Evolutionary conservation across 2,113 vertebrate genomes (phyloP), one percentile per base, ranked within the genome.

Genomic region (Atrichornis clamosus): DNA sequence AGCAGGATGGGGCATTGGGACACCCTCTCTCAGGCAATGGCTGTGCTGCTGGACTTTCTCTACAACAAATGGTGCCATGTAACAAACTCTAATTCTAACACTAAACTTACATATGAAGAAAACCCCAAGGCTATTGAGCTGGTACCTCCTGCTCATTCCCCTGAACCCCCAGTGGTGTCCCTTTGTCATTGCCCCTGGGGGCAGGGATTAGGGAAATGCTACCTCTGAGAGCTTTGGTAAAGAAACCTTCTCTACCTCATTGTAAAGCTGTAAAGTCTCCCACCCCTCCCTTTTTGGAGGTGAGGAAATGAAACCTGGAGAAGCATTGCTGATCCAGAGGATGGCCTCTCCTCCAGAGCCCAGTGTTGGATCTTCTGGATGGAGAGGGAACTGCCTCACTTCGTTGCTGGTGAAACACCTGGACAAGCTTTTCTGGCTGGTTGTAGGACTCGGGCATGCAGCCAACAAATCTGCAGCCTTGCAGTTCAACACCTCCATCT

Each of bases 391-490:
- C 37, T 7, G 23, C 11, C 74, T 50, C 70, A 9, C 16, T 39
- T 60, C 44, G 44, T 41, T 69, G 55, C 56, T 59, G 10, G 21
- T 78, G 65, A 49, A 85, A 68, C 85, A 79, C 67, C 94, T 85
- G 78, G 58, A 52, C 32, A 65, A 67, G 49, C 11, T 35, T 27
- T 87, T 39, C 60, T 75, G 74, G 52, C 74, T 87, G 39, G 52
- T 1, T 79, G 58, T 6, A 44, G 67, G 22, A n/a, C 56, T 44
- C 0, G 0, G 74, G 74, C 62, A 53, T 0, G 13, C 49, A 64
- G 84, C 76, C 89, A 90, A 18, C 11, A 92, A 65, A 58, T 22
- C 41, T 50, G 59, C 74, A 94, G 70, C 56, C 64, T 91, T 87
- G 73, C 87, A 84, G 60, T 91, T 47, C 81, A 47, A 68, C 60